Base-by-base conservation (phyloP, 2,888 invertebrate genomes). In the Operophtera brumata region DNA sequence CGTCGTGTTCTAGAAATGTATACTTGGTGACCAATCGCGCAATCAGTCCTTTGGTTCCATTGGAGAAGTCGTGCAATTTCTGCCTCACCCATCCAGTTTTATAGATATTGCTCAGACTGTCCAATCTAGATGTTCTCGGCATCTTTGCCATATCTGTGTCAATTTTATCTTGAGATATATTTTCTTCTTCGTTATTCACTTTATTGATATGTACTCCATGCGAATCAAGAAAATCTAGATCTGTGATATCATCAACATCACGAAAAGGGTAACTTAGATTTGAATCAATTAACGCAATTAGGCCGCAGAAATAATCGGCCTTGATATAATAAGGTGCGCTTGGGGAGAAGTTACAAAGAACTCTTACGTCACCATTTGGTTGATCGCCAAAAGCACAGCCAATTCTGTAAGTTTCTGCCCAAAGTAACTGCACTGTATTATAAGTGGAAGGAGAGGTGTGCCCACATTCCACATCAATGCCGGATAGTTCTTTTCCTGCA, bases 311-410 rank as follows among this genome's bases (percentile, higher is more conserved):
- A 51, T 75, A 81, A 57, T 75, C 76, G 0, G 77, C 75, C 1
- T 73, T 62, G 6, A 89, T 52, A 59, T 62, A 65, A 59, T 78
- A 89, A 10, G 82, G 78, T n/a, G 88, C 86, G 13, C 86, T 84
- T 8, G 89, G 89, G 20, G 84, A 67, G 61, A 89, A 90, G 61
- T 86, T 84, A 53, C 89, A 90, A 1, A 85, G 71, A 8, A 88
- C 80, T 70, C 87, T 73, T 14, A 80, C 57, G 59, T 88, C 80
- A 20, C 84, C 84, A 54, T 75, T 75, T 1, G 37, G 11, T 35
- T 65, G 68, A 55, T 60, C 55, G 30, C 78, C 85, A 57, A 75
- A 85, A 9, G 87, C 88, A 67, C 89, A 90, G 42, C 89, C 89
- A 12, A 90, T 73, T 79, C 86, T 84, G 48, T 65, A 67, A 4